Evolutionary conservation across 2,797 vertebrate species (phyloP).

Genomic region (Myotis findleyi): DNA sequence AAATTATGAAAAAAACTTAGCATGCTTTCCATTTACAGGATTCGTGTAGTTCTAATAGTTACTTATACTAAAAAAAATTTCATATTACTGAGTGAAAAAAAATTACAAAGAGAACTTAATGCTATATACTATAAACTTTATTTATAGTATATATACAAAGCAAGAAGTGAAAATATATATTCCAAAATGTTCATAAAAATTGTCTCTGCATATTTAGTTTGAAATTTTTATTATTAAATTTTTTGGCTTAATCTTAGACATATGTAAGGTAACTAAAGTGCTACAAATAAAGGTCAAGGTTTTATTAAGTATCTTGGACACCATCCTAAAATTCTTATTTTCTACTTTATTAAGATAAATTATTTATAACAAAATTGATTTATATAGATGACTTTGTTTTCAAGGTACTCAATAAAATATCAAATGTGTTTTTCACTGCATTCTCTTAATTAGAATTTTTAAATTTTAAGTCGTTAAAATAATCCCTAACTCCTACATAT

Average conservation of each 20-base stretch:
- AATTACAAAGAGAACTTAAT: background rate
- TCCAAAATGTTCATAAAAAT: background rate
- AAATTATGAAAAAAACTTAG: background rate
- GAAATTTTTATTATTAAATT: background rate
- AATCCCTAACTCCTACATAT: background rate
- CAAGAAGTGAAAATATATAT: background rate
- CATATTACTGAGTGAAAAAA: constrained; percentile 2
- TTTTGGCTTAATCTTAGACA: background rate
- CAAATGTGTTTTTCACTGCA: background rate
- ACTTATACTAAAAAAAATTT: background rate
- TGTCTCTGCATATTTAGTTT: background rate
- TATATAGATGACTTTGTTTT: background rate
- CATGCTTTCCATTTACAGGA: background rate
- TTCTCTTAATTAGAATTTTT: constrained; percentile 32
- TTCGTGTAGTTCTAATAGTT: background rate
- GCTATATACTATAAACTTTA: background rate
- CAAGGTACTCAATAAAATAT: background rate
- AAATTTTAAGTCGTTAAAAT: constrained; percentile 17
- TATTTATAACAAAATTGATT: constrained; percentile 6
- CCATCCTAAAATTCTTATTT: background rate
- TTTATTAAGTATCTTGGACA: constrained; percentile 10
- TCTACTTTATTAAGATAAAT: background rate
- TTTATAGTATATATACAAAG: background rate
- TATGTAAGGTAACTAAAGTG: constrained; percentile 44
- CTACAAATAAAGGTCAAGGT: background rate